Conservation (phyloP, 2,888 invertebrate species). For the Taenaris catops region DNA sequence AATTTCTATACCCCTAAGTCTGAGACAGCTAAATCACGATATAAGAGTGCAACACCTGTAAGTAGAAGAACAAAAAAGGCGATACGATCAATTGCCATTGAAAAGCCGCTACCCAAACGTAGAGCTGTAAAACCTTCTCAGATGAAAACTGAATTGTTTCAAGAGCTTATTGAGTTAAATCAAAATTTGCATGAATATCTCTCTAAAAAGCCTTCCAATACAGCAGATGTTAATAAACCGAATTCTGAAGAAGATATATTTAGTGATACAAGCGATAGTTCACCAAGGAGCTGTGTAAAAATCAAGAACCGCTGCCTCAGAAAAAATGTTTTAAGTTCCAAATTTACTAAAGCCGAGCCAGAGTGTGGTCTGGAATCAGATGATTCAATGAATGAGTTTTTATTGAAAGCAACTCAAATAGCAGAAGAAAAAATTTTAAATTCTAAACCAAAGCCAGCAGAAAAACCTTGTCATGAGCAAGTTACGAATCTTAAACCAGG, state of each 20-base stretch:
- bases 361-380: conserved; percentile 67
- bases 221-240: conserved; percentile 31
- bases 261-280: conserved; percentile 49
- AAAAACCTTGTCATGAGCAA: conserved; percentile 36
- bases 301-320: conserved; percentile 51
- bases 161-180: conserved; percentile 65
- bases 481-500: conserved; percentile 28
- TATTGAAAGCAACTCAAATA: conserved; percentile 67
- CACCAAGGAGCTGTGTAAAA: conserved; percentile 51
- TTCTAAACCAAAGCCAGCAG: conserved; percentile 34
- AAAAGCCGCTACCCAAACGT: conserved; percentile 51
- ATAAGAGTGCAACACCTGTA: conserved; percentile 59
- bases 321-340: conserved; percentile 65
- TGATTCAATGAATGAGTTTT: conserved; percentile 73
- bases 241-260: conserved; percentile 65
- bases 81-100: conserved; percentile 38
- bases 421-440: conserved; percentile 60
- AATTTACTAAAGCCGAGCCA: conserved; percentile 53
- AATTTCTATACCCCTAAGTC: conserved; percentile 74
- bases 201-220: conserved; percentile 37
- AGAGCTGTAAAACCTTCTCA: conserved; percentile 43
- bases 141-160: conserved; percentile 56
- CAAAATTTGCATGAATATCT: conserved; percentile 60
- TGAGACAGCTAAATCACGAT: conserved; percentile 37
- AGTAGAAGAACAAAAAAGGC: conserved; percentile 51